These are phyloP conservation scores for Drosophila sulfurigaster DNA, from an alignment of 1,140 invertebrate species.

Conservation along the genomic window DNA sequence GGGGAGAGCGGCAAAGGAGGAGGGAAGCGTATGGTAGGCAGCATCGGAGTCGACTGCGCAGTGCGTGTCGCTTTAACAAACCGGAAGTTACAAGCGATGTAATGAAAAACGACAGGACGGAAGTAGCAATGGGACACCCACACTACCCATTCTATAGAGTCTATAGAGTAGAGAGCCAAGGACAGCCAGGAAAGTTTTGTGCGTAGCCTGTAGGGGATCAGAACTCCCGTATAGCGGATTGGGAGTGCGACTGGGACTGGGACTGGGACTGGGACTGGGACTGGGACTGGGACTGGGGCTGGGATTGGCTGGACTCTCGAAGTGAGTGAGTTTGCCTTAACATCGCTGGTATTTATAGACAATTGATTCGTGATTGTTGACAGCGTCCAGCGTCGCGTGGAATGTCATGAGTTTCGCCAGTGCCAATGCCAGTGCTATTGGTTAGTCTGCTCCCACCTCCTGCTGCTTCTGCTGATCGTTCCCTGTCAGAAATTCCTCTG, in stretches of 20 bases:
- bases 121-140: conserved; percentile 64
- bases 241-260: too few relatives aligned
- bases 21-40: neutral
- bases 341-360: conserved; percentile 82
- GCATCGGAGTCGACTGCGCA: conserved; percentile 41
- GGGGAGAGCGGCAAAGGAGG: neutral
- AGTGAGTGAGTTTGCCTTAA: conserved; percentile 72
- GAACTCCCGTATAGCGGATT: conserved; percentile 33
- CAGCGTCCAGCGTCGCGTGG: conserved; percentile 63
- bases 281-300: conserved; percentile 3
- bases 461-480: neutral
- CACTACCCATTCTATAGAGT: conserved; percentile 9
- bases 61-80: conserved; percentile 83
- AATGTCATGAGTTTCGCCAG: conserved; percentile 53
- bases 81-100: conserved; percentile 82
- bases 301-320: conserved; percentile 12
- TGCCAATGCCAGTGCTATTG: conserved; percentile 11
- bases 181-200: conserved; percentile 37
- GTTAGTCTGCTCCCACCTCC: neutral
- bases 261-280: neutral
- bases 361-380: conserved; percentile 84
- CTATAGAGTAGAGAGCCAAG: neutral
- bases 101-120: conserved; percentile 82
- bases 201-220: conserved; percentile 30
- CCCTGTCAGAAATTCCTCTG: conserved; percentile 15